Base-by-base conservation (phyloP, 2,797 vertebrate species). In the Xenopus petersii region DNA sequence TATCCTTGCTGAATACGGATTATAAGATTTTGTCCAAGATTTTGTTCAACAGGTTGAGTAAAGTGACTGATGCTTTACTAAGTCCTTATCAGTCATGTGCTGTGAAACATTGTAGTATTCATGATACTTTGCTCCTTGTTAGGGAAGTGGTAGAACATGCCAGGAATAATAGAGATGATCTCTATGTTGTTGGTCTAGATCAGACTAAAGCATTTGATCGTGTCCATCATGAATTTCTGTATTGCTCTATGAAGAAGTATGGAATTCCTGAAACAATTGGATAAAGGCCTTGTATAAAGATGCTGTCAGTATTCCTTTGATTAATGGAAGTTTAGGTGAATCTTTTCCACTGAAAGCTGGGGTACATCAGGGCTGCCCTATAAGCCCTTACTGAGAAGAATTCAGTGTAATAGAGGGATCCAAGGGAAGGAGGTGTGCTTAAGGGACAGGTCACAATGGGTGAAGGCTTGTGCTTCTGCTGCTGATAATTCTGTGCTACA, bases 121-220 rank as follows among this genome's bases (percentile, higher is more conserved):
- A 24, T 10, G 58, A 60, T 26, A 60, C 58, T n/a, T 26, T 60
- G 12, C n/a, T 60, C n/a, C 2, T 60, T 10, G 58, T 60, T 10
- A 60, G 58, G 21, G 58, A 60, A 5, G 21, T 6, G n/a, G n/a
- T 60, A 26, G n/a, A 60, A 24, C n/a, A 60, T 21, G n/a, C 6
- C 4, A 56, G 36, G 12, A 26, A 58, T 11, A 56, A 70, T 5
- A 42, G 8, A 48, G 36, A 60, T 7, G 56, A 56, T 4, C 4
- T 47, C 1, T 70, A 70, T 26, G 17, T 60, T 9, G 13, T 61
- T 9, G 67, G 67, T 6, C 9, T 59, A 2, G 68, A 70, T 15
- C 21, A 70, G 21, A 61, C 36, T 9, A 70, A 70, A 49, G 68
- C 68, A 16, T 61, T 48, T 49, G 56, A 70, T 24, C 4, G 42